A percentile compares a stretch with the other conserved stretches of the same genome.
These are phyloP conservation scores for Burhinus bistriatus DNA, from an alignment of 2,113 vertebrate genomes.

Conservation along the genomic window DNA sequence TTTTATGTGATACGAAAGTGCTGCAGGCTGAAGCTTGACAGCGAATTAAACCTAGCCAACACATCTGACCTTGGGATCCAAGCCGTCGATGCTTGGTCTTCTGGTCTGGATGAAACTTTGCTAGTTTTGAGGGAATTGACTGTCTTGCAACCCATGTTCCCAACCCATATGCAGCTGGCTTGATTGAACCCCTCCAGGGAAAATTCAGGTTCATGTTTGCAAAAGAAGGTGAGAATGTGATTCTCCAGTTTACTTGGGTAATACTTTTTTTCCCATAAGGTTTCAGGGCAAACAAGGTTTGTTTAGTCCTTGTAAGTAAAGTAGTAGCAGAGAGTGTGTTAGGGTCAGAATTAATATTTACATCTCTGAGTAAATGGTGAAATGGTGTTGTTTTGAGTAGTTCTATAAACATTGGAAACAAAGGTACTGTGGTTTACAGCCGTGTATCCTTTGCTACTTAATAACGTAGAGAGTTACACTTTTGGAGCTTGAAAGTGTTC, in stretches of 20 bases:
- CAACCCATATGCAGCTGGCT: not conserved
- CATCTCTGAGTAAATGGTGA: not conserved
- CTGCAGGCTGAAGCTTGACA: not conserved
- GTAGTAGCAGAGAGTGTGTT: not conserved
- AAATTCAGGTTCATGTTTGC: not conserved
- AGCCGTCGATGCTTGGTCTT: not conserved
- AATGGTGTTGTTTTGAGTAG: not conserved
- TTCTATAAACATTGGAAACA: not conserved
- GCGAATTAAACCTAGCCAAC: not conserved
- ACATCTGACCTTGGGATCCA: not conserved
- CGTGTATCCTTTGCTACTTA: not conserved
- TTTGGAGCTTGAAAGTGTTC: not conserved
- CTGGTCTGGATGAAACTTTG: not conserved
- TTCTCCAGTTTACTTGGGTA: not conserved
- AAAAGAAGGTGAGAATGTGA: not conserved
- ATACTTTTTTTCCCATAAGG: not conserved
- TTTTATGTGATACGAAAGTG: not conserved
- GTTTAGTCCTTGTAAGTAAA: not conserved
- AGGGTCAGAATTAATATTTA: conserved; percentile 24
- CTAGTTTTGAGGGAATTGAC: not conserved
- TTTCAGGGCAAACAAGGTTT: not conserved
- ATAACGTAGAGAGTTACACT: not conserved
- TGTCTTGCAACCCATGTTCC: not conserved
- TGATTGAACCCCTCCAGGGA: not conserved
- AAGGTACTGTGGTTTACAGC: not conserved